A percentile compares a stretch with the other conserved stretches of the same genome.
Conservation (phyloP, 2,113 vertebrate species). For the Caloenas nicobarica region DNA sequence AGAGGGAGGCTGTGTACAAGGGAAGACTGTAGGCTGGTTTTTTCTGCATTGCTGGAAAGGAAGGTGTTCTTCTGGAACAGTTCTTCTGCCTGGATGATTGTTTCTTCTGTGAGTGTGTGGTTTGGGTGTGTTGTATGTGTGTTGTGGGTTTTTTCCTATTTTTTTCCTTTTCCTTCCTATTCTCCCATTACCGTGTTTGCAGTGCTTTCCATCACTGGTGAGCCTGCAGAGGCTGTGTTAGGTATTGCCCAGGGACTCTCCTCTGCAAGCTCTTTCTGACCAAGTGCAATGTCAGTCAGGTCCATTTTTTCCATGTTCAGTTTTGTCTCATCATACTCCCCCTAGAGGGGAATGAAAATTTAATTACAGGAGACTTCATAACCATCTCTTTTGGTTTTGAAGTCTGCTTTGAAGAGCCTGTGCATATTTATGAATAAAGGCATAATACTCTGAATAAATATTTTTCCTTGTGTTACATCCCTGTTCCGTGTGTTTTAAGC, state of each 20-base stretch:
- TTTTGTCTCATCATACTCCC: not conserved
- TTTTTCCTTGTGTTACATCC: not conserved
- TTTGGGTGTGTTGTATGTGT: not conserved
- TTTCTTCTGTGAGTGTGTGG: not conserved
- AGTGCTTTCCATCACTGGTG: not conserved
- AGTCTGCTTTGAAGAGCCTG: not conserved
- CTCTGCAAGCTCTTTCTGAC: not conserved
- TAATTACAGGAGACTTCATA: not conserved
- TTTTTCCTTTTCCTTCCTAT: rapidly evolving
- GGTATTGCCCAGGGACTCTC: not conserved
- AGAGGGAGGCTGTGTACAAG: slow-evolving; percentile 23
- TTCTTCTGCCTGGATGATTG: not conserved
- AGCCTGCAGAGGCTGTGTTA: not conserved
- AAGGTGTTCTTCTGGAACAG: not conserved
- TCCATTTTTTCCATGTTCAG: not conserved
- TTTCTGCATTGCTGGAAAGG: not conserved
- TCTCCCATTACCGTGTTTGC: not conserved
- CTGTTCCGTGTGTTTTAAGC: not conserved
- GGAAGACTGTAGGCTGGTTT: not conserved
- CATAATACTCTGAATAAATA: not conserved
- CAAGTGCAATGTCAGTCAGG: not conserved
- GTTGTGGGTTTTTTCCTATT: too few relatives aligned
- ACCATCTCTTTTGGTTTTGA: not conserved
- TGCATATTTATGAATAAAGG: slow-evolving; percentile 11
- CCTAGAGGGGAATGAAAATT: slow-evolving; percentile 30